Conservation (phyloP, 2,888 invertebrate genomes). For the Cerastoderma edule region DNA sequence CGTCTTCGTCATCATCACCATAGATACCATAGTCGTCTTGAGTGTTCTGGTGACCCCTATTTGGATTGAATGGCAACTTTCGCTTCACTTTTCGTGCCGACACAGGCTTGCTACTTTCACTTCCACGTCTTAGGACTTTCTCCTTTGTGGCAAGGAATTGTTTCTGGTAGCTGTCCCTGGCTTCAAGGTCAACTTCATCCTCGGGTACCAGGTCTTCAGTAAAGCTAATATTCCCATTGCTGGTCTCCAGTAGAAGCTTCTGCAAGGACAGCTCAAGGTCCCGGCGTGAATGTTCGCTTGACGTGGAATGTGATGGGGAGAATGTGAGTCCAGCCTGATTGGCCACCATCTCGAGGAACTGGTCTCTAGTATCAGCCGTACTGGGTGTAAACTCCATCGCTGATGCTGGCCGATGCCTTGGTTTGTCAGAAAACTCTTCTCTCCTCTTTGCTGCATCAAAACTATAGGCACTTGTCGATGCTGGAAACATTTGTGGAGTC, state of each 20-base stretch:
- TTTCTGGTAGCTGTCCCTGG: constrained; percentile 43
- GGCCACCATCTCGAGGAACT: constrained; percentile 63
- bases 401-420: constrained; percentile 66
- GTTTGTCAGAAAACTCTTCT: constrained; percentile 44
- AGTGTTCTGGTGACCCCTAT: constrained; percentile 3
- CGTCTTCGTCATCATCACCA: constrained; percentile 67
- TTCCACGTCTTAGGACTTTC: constrained; percentile 43
- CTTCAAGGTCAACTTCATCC: constrained; percentile 33
- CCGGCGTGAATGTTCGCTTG: constrained; percentile 59
- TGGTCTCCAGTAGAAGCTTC: constrained; percentile 60
- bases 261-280: constrained; percentile 66
- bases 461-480: constrained; percentile 53
- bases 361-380: constrained; percentile 39
- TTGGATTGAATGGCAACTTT: constrained; percentile 28
- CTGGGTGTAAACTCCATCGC: constrained; percentile 71
- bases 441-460: constrained; percentile 50
- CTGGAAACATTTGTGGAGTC: constrained; percentile 65
- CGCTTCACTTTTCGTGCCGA: constrained; percentile 3
- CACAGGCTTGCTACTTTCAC: constrained; percentile 12
- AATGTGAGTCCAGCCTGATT: constrained; percentile 49
- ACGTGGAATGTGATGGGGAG: constrained; percentile 55
- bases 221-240: constrained; percentile 37
- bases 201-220: constrained; percentile 27
- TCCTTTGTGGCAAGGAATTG: constrained; percentile 55
- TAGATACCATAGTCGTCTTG: constrained; percentile 69